Conservation (phyloP, 2,888 invertebrate species). For the Drosophila robusta region DNA sequence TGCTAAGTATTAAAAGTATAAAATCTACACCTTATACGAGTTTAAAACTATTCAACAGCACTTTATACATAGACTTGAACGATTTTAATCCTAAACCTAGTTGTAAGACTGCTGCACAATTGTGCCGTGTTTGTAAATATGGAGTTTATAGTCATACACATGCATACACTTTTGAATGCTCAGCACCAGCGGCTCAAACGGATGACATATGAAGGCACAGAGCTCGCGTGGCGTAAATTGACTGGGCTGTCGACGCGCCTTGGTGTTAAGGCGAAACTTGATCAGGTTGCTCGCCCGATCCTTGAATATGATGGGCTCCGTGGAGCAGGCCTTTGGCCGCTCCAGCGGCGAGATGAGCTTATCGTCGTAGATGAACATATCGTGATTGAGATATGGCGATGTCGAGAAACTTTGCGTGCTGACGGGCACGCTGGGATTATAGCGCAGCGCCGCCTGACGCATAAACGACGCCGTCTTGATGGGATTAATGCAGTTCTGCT, state of each 20-base stretch:
- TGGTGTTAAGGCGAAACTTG: constrained; percentile 90
- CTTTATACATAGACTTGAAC: not conserved
- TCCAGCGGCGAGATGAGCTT: constrained; percentile 98
- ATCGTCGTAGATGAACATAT: constrained; percentile 97
- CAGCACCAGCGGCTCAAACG: constrained; percentile 97
- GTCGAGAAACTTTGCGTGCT: constrained; percentile 97
- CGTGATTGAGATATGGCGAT: constrained; percentile 96
- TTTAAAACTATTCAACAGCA: constrained; percentile 7
- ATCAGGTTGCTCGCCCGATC: constrained; percentile 92
- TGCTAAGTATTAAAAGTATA: constrained; percentile 5
- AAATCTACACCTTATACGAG: not conserved
- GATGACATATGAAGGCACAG: constrained; percentile 98
- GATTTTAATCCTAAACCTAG: constrained; percentile 14
- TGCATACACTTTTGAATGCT: constrained; percentile 96
- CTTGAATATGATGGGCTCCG: constrained; percentile 93
- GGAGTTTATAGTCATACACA: constrained; percentile 98
- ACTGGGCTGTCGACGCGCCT: constrained; percentile 28
- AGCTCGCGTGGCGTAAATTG: constrained; percentile 88
- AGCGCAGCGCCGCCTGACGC: constrained; percentile 94
- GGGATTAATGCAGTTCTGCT: constrained; percentile 35
- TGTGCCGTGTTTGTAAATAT: constrained; percentile 89
- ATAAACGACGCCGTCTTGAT: constrained; percentile 89
- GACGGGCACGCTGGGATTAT: constrained; percentile 96
- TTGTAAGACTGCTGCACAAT: constrained; percentile 47
- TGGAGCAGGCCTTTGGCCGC: constrained; percentile 93